phyloP scores from a whole-genome alignment of 1,140 invertebrate species.

The Aporrectodea caliginosa region DNA sequence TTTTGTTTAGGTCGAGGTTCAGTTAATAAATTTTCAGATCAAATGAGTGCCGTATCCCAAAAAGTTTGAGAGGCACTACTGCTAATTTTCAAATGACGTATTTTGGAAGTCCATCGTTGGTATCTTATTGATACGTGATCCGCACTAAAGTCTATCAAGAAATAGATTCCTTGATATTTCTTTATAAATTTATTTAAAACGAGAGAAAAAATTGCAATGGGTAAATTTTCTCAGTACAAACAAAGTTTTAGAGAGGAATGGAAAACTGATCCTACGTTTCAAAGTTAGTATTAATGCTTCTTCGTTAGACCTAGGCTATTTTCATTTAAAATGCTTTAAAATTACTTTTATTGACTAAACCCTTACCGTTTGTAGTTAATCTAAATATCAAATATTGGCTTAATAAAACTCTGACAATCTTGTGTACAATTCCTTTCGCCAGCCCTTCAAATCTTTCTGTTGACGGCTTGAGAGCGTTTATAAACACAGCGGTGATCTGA shows the following conservation, averaged over 20 bases:
- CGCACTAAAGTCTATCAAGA: too few relatives aligned
- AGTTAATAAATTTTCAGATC: too few relatives aligned
- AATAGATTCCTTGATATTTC: too few relatives aligned
- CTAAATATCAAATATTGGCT: neutral
- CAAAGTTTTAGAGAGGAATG: neutral
- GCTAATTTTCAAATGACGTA: too few relatives aligned
- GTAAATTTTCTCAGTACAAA: neutral
- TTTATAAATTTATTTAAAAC: too few relatives aligned
- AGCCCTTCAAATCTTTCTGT: neutral
- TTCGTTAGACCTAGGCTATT: neutral
- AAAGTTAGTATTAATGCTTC: neutral
- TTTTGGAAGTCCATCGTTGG: too few relatives aligned
- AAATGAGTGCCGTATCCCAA: too few relatives aligned
- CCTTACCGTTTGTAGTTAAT: neutral
- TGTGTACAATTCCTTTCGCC: neutral
- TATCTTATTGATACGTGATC: too few relatives aligned
- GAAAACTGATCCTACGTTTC: neutral
- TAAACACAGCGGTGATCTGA: too few relatives aligned
- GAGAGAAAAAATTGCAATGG: too few relatives aligned
- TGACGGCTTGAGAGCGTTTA: neutral
- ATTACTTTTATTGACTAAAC: neutral
- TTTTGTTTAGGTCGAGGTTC: too few relatives aligned
- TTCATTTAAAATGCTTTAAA: neutral
- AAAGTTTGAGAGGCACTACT: too few relatives aligned
- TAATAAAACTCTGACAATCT: neutral